Evolutionary conservation across 1,140 invertebrate species (phyloP).

Genomic region (Batillaria attramentaria): DNA sequence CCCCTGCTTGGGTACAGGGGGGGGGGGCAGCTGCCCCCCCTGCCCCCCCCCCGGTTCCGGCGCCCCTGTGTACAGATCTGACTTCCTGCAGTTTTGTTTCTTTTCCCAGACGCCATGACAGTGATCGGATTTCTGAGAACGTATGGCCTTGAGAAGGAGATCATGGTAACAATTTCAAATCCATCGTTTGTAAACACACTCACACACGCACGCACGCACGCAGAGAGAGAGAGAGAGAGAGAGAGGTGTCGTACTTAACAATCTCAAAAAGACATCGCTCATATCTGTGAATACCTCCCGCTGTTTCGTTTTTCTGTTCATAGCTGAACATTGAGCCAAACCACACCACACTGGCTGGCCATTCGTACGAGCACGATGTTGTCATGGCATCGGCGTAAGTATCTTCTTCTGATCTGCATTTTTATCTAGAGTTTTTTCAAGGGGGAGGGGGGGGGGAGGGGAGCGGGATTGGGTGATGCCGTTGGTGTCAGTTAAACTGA

Average conservation of each 20-base stretch:
- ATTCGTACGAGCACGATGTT: constrained; percentile 73
- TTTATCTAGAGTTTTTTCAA: not conserved
- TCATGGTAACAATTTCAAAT: no score
- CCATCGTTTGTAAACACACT: no score
- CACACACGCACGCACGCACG: no score
- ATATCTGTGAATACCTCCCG: not conserved
- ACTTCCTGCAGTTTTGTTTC: constrained; percentile 10
- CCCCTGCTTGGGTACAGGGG: no score
- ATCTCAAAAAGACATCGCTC: not conserved
- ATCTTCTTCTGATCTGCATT: constrained; percentile 21
- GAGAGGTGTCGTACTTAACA: not conserved
- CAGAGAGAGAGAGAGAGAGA: not conserved
- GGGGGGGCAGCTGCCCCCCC: not conserved
- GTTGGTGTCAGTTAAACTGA: no score
- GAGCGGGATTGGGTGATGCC: no score
- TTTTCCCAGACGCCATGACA: constrained; percentile 75
- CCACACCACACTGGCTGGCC: constrained; percentile 74
- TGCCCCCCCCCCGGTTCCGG: not conserved
- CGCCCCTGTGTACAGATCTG: not conserved
- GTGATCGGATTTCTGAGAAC: constrained; percentile 78
- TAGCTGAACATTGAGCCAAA: constrained; percentile 76
- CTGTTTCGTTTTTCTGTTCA: not conserved
- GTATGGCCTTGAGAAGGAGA: constrained; percentile 77
- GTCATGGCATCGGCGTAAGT: constrained; percentile 72
- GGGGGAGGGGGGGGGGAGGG: no score